Evolutionary conservation across 2,888 invertebrate genomes (phyloP), one percentile per base, ranked within the genome.

Genomic region (Pristionchus mayeri): DNA sequence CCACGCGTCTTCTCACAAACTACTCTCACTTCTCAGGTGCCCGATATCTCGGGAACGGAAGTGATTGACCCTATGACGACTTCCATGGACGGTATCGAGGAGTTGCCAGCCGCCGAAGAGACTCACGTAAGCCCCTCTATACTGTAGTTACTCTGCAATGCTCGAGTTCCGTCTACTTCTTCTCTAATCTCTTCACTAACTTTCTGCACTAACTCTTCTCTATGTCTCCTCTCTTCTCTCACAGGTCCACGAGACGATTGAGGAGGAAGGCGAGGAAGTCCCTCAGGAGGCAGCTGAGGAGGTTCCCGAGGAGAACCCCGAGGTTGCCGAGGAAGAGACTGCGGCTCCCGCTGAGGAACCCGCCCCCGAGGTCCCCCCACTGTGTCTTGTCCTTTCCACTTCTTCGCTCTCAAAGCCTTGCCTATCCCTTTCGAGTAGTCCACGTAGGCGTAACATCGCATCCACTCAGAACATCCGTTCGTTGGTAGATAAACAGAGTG

Each of bases 71-170:
- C 90, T 75, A 92, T 92, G 92, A 92, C 92, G 24, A 92, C 91
- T 44, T 91, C 91, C 85, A 90, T 92, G 91, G 92, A 92, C 87
- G 92, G 91, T 75, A 92, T 92, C 85, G 92, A 92, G 85, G 92
- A 92, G 50, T 87, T 92, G 50, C 91, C 91, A 57, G 86, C 87
- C 13, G 89, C 88, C 52, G 91, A 89, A 75, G 90, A 90, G 67
- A 85, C 90, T 82, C 89, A 89, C 87, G 90, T 90, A n/a, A 54
- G 85, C 21, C 40, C 57, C 27, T 50, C 18, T 30, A 54, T 16
- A 44, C 57, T 57, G 40, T 54, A 80, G 27, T 50, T 27, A 18
- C 44, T n/a, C 44, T 30, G 6, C 71, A 40, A 24, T 50, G 76
- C 3, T 50, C 76, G 57, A 13, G n/a, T 57, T 57, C 57, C 21